Evolutionary conservation across 1,140 invertebrate species (phyloP).

Genomic region (Acromyrmex charruanus): DNA sequence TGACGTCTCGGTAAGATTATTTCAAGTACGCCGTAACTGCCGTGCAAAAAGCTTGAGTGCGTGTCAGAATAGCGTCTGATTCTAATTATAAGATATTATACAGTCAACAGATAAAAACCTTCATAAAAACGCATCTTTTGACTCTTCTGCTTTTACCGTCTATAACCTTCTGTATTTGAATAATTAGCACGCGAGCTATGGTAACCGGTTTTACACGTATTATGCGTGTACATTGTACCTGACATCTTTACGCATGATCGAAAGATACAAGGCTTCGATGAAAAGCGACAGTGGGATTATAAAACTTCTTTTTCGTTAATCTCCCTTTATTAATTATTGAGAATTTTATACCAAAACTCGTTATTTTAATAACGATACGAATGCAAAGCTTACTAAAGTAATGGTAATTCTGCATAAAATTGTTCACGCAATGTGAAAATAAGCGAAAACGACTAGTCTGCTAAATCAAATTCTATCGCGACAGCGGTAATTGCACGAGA

Average conservation of each 20-base stretch:
- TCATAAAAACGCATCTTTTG: neutral
- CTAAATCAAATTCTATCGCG: slow-evolving; percentile 26
- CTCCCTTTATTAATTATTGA: no score
- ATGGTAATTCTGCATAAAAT: slow-evolving; percentile 14
- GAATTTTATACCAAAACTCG: neutral
- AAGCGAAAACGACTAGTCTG: neutral
- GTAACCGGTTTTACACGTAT: slow-evolving; percentile 31
- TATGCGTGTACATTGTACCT: neutral
- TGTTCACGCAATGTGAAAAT: slow-evolving; percentile 11
- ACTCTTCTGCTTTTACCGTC: neutral
- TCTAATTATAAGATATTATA: neutral
- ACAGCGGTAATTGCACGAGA: neutral
- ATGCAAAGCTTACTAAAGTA: neutral
- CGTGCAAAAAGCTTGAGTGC: neutral
- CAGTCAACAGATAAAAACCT: neutral
- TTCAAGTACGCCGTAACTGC: neutral
- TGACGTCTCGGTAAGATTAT: neutral
- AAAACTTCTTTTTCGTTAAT: neutral
- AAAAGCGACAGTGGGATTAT: neutral
- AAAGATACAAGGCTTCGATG: neutral
- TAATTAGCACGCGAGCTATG: neutral
- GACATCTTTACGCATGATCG: neutral
- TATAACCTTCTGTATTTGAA: neutral
- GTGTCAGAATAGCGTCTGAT: neutral
- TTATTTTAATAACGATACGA: neutral